A percentile compares a stretch with the other conserved stretches of the same genome.
Conservation (phyloP, 2,113 vertebrate genomes). For the Nothocercus julius region DNA sequence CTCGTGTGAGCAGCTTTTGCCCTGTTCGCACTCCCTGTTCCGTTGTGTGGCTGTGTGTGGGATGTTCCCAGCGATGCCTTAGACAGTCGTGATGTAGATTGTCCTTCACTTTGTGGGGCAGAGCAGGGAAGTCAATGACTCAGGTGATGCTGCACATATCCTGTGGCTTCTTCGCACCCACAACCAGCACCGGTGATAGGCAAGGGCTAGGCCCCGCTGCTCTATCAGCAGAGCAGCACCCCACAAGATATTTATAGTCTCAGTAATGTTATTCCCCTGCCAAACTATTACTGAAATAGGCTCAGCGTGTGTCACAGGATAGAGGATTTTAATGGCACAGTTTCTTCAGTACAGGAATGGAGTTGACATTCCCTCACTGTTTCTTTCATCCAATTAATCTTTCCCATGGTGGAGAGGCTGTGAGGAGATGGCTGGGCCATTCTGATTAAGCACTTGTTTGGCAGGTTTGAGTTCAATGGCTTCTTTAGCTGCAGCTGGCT, state of each 20-base stretch:
- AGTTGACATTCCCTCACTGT: not conserved
- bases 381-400: not conserved
- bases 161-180: not conserved
- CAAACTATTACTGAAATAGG: conserved; percentile 65
- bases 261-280: conserved; percentile 54
- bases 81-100: accelerated
- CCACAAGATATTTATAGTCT: conserved; percentile 56
- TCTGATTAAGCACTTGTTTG: not conserved
- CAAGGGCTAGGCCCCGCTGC: not conserved
- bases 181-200: not conserved
- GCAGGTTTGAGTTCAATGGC: accelerated
- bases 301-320: conserved; percentile 60
- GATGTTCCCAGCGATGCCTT: not conserved
- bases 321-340: conserved; percentile 52
- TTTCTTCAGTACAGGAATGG: not conserved
- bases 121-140: not conserved
- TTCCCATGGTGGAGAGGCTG: not conserved
- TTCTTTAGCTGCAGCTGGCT: not conserved
- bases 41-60: not conserved
- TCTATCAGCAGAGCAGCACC: conserved; percentile 40
- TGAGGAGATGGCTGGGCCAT: accelerated
- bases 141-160: not conserved
- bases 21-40: not conserved
- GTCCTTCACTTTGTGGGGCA: not conserved
- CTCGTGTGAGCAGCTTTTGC: not conserved